Percentiles rank a stretch among this genome's conserved stretches.
These are phyloP conservation scores for Urophycis tenuis DNA, from an alignment of 2,797 vertebrate species.

Conservation along the genomic window DNA sequence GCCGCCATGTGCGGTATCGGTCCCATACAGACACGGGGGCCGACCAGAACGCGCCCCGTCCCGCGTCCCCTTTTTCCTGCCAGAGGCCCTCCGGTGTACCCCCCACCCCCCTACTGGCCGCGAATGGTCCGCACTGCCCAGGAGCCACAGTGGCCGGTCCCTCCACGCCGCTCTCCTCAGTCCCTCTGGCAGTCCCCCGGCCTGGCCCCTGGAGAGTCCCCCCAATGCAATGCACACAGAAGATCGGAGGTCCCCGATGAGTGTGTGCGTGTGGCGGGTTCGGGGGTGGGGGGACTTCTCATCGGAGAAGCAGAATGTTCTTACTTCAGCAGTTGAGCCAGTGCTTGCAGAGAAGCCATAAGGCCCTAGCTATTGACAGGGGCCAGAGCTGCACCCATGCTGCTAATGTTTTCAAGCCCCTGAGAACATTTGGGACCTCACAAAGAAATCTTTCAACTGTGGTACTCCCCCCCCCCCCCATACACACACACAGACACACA, in stretches of 20 bases:
- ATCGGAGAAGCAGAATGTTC: conserved; percentile 2
- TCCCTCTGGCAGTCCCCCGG: conserved; percentile 1
- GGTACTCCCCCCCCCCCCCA: conserved; percentile 29
- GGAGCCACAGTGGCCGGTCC: background rate
- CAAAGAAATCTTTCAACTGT: conserved; percentile 62
- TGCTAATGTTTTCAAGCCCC: conserved; percentile 57
- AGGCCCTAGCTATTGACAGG: conserved; percentile 47
- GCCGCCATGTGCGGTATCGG: conserved; percentile 59
- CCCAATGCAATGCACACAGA: conserved; percentile 8
- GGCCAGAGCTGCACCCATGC: conserved; percentile 47
- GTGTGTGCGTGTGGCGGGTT: background rate
- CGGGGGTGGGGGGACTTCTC: background rate
- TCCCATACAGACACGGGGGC: conserved; percentile 40
- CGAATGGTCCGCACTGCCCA: background rate
- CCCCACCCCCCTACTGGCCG: background rate
- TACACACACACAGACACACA: conserved; percentile 29
- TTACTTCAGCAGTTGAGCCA: conserved; percentile 17
- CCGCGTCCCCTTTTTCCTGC: conserved; percentile 10
- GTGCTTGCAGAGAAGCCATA: conserved; percentile 34
- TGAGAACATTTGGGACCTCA: conserved; percentile 59
- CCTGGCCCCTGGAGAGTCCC: conserved; percentile 5
- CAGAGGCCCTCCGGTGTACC: conserved; percentile 25
- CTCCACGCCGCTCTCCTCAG: background rate
- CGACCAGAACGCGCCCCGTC: background rate
- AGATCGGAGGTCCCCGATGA: background rate